phyloP scores from a whole-genome alignment of 2,888 invertebrate species.

The Molorchus minor region DNA sequence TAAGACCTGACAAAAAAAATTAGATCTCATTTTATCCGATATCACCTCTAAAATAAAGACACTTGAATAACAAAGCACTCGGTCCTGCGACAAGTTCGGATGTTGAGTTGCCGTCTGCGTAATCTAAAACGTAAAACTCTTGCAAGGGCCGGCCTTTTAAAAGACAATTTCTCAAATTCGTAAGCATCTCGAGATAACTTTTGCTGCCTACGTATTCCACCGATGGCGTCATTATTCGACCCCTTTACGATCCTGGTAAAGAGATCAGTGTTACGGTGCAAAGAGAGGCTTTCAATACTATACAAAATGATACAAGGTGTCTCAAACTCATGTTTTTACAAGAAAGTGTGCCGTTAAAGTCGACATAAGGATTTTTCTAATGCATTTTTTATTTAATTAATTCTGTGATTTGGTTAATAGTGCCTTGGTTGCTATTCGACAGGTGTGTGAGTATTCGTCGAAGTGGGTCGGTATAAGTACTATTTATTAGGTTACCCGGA shows the following conservation, averaged over 20 bases:
- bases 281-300: too few species aligned
- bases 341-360: too few species aligned
- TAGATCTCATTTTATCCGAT: not conserved
- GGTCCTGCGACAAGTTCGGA: not conserved
- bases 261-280: constrained; percentile 28
- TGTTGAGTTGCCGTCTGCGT: not conserved
- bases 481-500: too few species aligned
- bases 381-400: too few species aligned
- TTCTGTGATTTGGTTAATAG: too few species aligned
- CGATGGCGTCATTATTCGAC: constrained; percentile 51
- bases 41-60: not conserved
- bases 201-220: constrained; percentile 50
- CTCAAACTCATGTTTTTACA: too few species aligned
- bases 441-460: too few species aligned
- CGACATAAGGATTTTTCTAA: too few species aligned
- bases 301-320: too few species aligned
- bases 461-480: too few species aligned
- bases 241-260: constrained; percentile 47
- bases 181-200: constrained; percentile 43
- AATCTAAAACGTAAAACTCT: constrained; percentile 15
- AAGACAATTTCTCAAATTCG: constrained; percentile 46
- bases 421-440: too few species aligned
- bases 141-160: constrained; percentile 34
- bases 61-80: not conserved
- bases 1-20: not conserved